A percentile compares a stretch with the other conserved stretches of the same genome.
These are phyloP conservation scores for Rhinophrynus dorsalis DNA, from an alignment of 2,797 vertebrate genomes.

Conservation along the genomic window DNA sequence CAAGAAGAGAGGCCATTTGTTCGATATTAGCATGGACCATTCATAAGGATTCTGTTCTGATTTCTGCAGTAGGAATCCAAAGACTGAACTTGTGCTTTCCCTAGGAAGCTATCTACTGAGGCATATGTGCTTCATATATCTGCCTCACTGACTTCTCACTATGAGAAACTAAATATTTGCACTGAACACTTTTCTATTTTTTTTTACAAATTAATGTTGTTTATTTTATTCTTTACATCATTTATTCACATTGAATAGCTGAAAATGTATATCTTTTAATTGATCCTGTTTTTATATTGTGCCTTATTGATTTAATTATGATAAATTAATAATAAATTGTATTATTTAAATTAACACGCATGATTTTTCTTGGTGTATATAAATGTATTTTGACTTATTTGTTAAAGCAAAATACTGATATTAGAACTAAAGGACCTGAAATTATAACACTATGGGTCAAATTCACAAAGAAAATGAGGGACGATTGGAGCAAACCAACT, in stretches of 20 bases:
- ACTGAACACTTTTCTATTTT: slow-evolving; percentile 2
- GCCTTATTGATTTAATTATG: not conserved
- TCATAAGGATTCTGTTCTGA: not conserved
- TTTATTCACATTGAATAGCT: slow-evolving; percentile 43
- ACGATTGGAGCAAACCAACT: no score
- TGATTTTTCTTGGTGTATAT: not conserved
- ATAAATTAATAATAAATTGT: slow-evolving; percentile 1
- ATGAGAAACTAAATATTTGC: not conserved
- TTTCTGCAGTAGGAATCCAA: no score
- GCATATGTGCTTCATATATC: no score
- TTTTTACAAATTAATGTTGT: not conserved
- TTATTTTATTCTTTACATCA: not conserved
- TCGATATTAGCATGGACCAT: not conserved
- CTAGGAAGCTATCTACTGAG: no score
- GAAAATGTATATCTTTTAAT: no score
- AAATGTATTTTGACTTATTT: not conserved
- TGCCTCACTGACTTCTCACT: not conserved
- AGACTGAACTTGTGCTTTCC: not conserved
- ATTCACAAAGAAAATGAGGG: no score
- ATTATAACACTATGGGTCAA: no score
- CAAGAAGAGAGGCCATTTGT: slow-evolving; percentile 11
- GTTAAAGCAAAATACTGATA: no score
- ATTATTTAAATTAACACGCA: not conserved
- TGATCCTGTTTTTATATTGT: not conserved
- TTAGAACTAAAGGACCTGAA: no score